Conservation (phyloP, 2,797 vertebrate species). For the Valencia hispanica region DNA sequence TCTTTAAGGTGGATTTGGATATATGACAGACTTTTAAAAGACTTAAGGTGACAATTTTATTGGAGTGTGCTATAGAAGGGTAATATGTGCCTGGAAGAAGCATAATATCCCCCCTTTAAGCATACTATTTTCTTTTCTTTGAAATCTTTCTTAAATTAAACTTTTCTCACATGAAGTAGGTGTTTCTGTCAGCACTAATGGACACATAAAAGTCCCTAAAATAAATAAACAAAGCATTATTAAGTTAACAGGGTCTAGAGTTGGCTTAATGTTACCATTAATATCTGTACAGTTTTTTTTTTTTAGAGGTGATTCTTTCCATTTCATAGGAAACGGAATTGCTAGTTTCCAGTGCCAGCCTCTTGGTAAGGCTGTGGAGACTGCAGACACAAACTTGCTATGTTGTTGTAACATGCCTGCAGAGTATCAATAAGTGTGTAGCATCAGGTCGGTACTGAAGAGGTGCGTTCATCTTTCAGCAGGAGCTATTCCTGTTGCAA, state of each 20-base stretch:
- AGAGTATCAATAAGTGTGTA: not conserved
- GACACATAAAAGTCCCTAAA: not conserved
- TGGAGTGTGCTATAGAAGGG: too few relatives aligned
- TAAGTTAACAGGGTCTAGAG: not conserved
- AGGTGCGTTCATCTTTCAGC: not conserved
- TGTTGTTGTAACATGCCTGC: not conserved
- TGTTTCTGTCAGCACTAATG: not conserved
- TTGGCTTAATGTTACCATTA: not conserved
- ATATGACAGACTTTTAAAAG: too few relatives aligned
- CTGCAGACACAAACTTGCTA: not conserved
- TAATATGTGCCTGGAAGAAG: too few relatives aligned
- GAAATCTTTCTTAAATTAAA: too few relatives aligned
- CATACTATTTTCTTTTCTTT: too few relatives aligned
- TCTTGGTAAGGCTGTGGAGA: not conserved
- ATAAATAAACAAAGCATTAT: not conserved
- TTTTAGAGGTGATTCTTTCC: not conserved
- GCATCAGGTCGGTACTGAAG: not conserved
- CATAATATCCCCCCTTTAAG: too few relatives aligned
- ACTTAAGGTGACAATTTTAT: too few relatives aligned
- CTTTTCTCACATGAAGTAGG: not conserved
- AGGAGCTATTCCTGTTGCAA: not conserved
- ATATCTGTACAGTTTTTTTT: not conserved
- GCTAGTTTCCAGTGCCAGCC: not conserved
- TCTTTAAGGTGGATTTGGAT: too few relatives aligned
- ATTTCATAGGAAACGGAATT: not conserved